A percentile compares a stretch with the other conserved stretches of the same genome.
Conservation (phyloP, 2,888 invertebrate species). For the Acanthosepion lycidas region DNA sequence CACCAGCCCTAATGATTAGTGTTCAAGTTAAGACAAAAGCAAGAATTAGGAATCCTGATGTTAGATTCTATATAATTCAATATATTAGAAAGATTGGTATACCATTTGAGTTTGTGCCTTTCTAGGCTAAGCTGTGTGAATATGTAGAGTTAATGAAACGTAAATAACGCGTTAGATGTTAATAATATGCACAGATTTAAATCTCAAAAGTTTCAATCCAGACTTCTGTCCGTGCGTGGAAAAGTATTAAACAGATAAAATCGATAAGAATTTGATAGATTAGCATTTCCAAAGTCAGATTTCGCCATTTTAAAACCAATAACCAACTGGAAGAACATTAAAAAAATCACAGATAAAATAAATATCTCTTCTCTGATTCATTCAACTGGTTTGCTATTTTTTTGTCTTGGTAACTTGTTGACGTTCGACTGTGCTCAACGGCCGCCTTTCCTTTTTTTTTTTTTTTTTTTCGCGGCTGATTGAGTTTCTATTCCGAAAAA, state of each 20-base stretch:
- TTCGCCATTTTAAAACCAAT: background rate
- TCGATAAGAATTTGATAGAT: background rate
- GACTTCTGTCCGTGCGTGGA: background rate
- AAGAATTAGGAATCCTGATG: too few species aligned
- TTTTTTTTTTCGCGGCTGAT: background rate
- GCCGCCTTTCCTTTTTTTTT: background rate
- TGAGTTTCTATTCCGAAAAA: background rate
- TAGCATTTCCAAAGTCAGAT: background rate
- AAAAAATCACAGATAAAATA: background rate
- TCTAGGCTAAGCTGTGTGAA: too few species aligned
- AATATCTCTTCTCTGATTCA: background rate
- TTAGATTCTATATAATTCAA: too few species aligned
- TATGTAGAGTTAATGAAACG: background rate
- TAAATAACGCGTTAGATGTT: background rate
- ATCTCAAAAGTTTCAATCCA: background rate
- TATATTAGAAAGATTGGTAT: too few species aligned
- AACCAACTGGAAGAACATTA: background rate
- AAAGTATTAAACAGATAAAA: background rate
- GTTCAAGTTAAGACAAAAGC: too few species aligned
- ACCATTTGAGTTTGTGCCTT: too few species aligned
- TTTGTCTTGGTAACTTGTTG: background rate
- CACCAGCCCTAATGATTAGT: too few species aligned
- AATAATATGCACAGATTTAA: background rate
- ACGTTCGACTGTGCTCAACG: background rate
- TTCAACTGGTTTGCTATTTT: background rate